Evolutionary conservation across 2,797 vertebrate genomes (phyloP), one percentile per base, ranked within the genome.

Genomic region (Moxostoma hubbsi): DNA sequence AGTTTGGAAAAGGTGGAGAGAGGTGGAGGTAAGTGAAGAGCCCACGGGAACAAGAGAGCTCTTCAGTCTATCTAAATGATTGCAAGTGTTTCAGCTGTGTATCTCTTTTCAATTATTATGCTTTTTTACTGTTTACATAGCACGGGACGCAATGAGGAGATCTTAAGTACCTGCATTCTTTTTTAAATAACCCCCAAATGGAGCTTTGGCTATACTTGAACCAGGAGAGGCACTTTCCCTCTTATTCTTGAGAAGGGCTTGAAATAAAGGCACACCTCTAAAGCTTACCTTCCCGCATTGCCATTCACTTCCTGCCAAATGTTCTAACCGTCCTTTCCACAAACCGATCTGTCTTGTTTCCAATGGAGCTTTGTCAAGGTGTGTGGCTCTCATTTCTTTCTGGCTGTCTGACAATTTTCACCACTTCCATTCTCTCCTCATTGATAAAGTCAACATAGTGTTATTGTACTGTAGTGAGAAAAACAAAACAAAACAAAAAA

Each of bases 151-250:
- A 89, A 88, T 89, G 85, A 88, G 89, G 85, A 90, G 89, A 84
- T 79, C 86, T 92, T 90, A 89, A 91, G 90, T 89, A 89, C 87
- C 86, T 69, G 81, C 83, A 87, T 91, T 91, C 84, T 89, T 91
- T 18, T 81, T 91, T 90, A 90, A 92, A 93, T 90, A 90, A 88
- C 87, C 88, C 85, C 89, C 89, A 92, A 91, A 91, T 89, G 88
- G 87, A 90, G 84, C 83, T 90, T 88, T 82, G 85, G 81, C 86
- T 89, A 75, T 89, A 88, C 89, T 92, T 86, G 85, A 91, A 89
- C 82, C 86, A 88, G 83, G 86, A 93, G 91, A 90, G 90, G 87
- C 84, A 85, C 90, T 90, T 89, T 86, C 77, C 86, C 85, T 87
- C 84, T 86, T 75, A 65, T 77, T 68, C 80, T 86, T 87, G 86